These are phyloP conservation scores for Mionectes olivaceus DNA, from an alignment of 2,797 vertebrate genomes.

Conservation along the genomic window DNA sequence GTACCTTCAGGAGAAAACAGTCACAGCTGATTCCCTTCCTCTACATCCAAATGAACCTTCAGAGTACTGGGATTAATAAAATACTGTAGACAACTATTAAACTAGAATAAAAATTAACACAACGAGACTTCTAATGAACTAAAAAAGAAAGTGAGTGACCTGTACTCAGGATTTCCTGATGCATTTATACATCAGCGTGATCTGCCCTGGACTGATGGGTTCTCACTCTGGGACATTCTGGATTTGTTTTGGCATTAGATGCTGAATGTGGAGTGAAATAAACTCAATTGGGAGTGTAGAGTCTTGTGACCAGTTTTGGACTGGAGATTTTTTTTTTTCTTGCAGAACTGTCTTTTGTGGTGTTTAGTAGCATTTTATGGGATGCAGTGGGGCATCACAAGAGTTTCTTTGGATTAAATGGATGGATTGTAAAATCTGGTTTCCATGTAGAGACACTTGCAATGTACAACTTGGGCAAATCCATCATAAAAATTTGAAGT, in stretches of 20 bases:
- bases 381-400: not conserved
- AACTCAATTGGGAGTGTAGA: not conserved
- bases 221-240: not conserved
- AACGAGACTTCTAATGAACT: not conserved
- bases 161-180: not conserved
- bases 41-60: not conserved
- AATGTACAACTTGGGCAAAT: not conserved
- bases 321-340: not conserved
- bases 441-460: not conserved
- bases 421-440: not conserved
- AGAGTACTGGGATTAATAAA: not conserved
- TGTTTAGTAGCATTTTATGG: not conserved
- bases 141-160: not conserved
- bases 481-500: not conserved
- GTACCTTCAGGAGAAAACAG: not conserved
- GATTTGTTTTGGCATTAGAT: not conserved
- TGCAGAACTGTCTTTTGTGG: not conserved
- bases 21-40: not conserved
- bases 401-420: not conserved
- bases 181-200: rapidly evolving
- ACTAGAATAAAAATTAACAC: not conserved
- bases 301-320: not conserved
- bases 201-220: not conserved
- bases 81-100: not conserved
- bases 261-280: not conserved